phyloP scores from a whole-genome alignment of 2,888 invertebrate genomes.

The Eurois occulta region DNA sequence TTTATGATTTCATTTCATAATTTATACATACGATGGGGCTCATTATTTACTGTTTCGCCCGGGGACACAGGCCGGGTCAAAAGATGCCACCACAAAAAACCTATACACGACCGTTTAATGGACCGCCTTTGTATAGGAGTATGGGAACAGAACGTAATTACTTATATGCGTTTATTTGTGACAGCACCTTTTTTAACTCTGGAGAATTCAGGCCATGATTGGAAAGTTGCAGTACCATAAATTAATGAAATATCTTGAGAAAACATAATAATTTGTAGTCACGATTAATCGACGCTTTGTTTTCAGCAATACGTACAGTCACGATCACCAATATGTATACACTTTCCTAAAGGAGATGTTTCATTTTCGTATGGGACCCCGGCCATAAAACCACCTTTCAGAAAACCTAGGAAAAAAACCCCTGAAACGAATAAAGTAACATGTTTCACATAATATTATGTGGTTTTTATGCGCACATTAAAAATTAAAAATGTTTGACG shows the following conservation, averaged over 20 bases:
- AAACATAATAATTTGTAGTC: no score
- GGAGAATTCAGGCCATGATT: constrained; percentile 27
- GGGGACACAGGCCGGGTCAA: constrained; percentile 80
- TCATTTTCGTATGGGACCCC: no score
- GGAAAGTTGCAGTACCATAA: constrained; percentile 18
- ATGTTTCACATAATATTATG: no score
- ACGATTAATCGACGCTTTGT: not conserved
- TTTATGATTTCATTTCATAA: constrained; percentile 84
- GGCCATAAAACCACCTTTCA: no score
- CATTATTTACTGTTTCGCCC: constrained; percentile 86
- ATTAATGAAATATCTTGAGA: not conserved
- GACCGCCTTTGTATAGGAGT: constrained; percentile 70
- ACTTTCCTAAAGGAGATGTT: no score
- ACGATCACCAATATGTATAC: no score
- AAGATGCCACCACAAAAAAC: constrained; percentile 82
- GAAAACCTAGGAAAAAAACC: no score
- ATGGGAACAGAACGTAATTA: constrained; percentile 74
- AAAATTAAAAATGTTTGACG: no score
- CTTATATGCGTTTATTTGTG: constrained; percentile 67
- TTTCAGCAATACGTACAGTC: not conserved
- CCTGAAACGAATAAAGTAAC: no score
- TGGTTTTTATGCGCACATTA: no score
- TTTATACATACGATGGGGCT: constrained; percentile 80
- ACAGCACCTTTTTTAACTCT: constrained; percentile 49
- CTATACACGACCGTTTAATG: constrained; percentile 76